A percentile compares a stretch with the other conserved stretches of the same genome.
These are phyloP conservation scores for Apeltes quadracus DNA, from an alignment of 2,113 vertebrate genomes.

Conservation along the genomic window DNA sequence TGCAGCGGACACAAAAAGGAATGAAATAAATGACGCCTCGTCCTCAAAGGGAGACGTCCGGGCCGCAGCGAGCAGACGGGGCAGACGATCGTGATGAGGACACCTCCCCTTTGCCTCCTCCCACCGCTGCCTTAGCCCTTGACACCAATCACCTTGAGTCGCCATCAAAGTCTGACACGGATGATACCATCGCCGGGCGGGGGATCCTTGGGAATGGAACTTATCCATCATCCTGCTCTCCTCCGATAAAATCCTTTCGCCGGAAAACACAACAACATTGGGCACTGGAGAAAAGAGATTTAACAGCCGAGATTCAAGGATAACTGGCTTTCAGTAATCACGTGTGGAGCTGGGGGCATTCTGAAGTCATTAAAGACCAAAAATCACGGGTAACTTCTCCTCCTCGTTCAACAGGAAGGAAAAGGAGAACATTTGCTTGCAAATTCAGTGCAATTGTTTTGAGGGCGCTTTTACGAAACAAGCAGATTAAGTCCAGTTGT, in stretches of 20 bases:
- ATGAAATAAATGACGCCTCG: slow-evolving; percentile 7
- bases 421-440: background rate
- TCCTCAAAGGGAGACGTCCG: slow-evolving; percentile 18
- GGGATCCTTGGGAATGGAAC: slow-evolving; percentile 57
- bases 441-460: background rate
- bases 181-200: slow-evolving; percentile 48
- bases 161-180: slow-evolving; percentile 55
- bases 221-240: slow-evolving; percentile 58
- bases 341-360: background rate
- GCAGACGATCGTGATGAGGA: slow-evolving; percentile 36
- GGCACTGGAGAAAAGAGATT: slow-evolving; percentile 47
- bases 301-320: slow-evolving; percentile 48
- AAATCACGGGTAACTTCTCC: background rate
- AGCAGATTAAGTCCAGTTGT: background rate
- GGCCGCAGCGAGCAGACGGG: background rate
- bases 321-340: slow-evolving; percentile 31
- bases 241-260: slow-evolving; percentile 49
- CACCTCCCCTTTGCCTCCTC: slow-evolving; percentile 13
- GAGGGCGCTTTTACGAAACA: slow-evolving; percentile 13
- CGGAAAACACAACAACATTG: slow-evolving; percentile 42
- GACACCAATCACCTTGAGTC: slow-evolving; percentile 61
- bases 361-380: slow-evolving; percentile 23
- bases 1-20: background rate
- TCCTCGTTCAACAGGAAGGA: background rate
- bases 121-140: slow-evolving; percentile 39